Evolutionary conservation across 2,888 invertebrate species (phyloP), one percentile per base, ranked within the genome.

Genomic region (Drosophila recens): DNA sequence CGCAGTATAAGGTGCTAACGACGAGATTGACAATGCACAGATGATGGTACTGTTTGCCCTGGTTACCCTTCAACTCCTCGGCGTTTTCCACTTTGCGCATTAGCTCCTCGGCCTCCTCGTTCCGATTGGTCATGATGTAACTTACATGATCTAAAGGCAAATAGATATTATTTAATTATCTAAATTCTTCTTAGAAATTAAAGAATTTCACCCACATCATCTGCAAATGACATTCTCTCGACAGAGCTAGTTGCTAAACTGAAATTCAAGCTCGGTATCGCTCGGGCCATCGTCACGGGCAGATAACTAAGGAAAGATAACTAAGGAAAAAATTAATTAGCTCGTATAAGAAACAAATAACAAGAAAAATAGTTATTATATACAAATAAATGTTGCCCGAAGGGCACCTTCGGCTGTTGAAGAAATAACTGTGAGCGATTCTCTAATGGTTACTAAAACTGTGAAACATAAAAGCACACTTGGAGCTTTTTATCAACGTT

Each of bases 251-350:
- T 98, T 98, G 67, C 98, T 98, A 91, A 98, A 98, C 36, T 98
- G 95, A 92, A 99, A 99, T 80, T 99, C 98, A 91, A 98, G 97
- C 92, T 99, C 99, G 1, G 99, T 99, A 90, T 98, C 98, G 99
- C 99, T 92, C 99, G 98, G 0, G 98, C 98, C 99, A 99, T 99
- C n/a, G 99, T 94, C 1, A 99, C 98, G 0, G 99, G 99, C 71
- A 99, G 96, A 90, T 98, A 99, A 83, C 17, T 17, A 33, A 51
- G 48, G 30, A 10, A 4, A n/a, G n/a, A 13, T 3, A 10, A 27
- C 27, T n/a, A n/a, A n/a, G n/a, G n/a, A n/a, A n/a, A n/a, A n/a
- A n/a, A n/a, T n/a, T n/a, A n/a, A n/a, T n/a, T n/a, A n/a, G n/a
- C n/a, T n/a, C n/a, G n/a, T n/a, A n/a, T n/a, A n/a, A n/a, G n/a